These are phyloP conservation scores for Clarias gariepinus DNA, from an alignment of 2,113 vertebrate species.

Conservation along the genomic window DNA sequence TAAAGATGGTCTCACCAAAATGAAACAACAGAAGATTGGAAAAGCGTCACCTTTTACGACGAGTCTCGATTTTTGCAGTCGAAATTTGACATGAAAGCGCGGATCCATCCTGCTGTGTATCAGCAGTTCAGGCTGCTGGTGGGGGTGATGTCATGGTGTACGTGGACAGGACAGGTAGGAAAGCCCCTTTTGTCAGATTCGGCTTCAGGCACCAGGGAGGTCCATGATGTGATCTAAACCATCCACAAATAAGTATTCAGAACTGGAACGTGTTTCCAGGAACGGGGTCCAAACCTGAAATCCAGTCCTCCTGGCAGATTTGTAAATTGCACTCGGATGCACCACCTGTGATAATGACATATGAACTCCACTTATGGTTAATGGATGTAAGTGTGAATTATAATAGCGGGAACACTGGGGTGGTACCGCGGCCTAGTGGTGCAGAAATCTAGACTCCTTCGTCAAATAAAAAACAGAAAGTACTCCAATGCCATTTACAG, in stretches of 20 bases:
- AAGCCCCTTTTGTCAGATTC: no score
- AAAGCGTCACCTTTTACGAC: no score
- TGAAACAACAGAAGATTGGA: no score
- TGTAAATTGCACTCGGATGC: background rate
- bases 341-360: background rate
- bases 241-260: background rate
- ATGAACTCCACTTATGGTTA: background rate
- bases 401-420: background rate
- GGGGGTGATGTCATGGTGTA: no score
- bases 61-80: no score
- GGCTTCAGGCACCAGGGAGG: no score
- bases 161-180: no score
- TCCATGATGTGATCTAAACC: background rate
- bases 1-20: no score
- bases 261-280: background rate
- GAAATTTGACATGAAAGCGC: no score
- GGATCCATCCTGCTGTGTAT: no score
- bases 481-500: constrained; percentile 2
- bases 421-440: background rate
- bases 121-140: no score
- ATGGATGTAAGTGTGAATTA: background rate
- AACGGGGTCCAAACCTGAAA: background rate
- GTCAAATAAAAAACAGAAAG: background rate
- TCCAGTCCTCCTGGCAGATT: background rate
- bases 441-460: constrained; percentile 19